Evolutionary conservation across 1,140 invertebrate genomes (phyloP).

Genomic region (Scylla paramamosain): DNA sequence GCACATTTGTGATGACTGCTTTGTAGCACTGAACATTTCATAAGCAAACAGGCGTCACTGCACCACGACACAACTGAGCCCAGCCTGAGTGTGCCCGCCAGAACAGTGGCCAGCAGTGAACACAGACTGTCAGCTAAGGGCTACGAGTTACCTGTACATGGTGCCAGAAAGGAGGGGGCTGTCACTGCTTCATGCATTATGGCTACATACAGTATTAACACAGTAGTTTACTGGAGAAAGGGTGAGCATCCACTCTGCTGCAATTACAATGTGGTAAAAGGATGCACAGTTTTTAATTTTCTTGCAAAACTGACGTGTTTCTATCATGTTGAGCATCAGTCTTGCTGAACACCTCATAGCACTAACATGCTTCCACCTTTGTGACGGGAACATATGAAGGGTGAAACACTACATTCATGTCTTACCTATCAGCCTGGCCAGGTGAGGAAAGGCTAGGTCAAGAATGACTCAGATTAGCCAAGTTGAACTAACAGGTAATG

Average conservation of each 20-base stretch:
- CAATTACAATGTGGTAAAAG: neutral
- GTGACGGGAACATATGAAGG: neutral
- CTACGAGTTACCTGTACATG: neutral
- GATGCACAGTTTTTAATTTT: neutral
- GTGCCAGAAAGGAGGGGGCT: neutral
- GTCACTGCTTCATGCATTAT: neutral
- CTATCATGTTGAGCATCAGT: neutral
- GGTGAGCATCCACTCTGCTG: neutral
- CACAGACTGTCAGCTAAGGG: neutral
- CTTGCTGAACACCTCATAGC: neutral
- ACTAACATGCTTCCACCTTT: constrained; percentile 48
- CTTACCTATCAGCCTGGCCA: constrained; percentile 76
- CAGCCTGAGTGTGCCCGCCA: too few species aligned
- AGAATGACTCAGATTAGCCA: constrained; percentile 65
- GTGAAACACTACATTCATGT: constrained; percentile 27
- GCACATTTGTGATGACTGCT: too few species aligned
- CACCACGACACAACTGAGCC: too few species aligned
- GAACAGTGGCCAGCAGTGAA: neutral
- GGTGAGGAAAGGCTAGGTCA: constrained; percentile 74
- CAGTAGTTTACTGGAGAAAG: constrained; percentile 1
- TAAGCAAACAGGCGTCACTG: too few species aligned
- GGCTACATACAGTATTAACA: neutral
- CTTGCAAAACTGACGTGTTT: neutral
- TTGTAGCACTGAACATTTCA: too few species aligned
- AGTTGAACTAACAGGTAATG: constrained; percentile 8